Evolutionary conservation across 2,888 invertebrate genomes (phyloP), one percentile per base, ranked within the genome.

Genomic region (Rhabditoides inermis): DNA sequence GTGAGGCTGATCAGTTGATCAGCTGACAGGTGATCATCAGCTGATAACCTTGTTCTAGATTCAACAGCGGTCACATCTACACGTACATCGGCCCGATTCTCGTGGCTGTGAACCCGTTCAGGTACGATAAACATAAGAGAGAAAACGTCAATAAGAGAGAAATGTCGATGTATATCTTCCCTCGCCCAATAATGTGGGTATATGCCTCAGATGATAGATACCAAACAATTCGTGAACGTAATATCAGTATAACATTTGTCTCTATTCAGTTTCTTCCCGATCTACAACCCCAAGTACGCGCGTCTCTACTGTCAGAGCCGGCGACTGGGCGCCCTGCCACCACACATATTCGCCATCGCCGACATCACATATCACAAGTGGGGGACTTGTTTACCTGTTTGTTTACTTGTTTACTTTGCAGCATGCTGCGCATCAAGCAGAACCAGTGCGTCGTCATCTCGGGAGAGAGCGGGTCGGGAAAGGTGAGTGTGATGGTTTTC

Each of bases 261-360:
- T n/a, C n/a, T n/a, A n/a, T 61, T 22, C 55, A 81, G 82, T 81
- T 91, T 91, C 79, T 90, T 90, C 79, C 91, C 92, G 23, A 92
- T 94, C 68, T 94, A 92, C 82, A 92, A 92, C 81, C 92, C 92
- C 44, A 92, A 91, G 80, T 91, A 90, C 81, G 91, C 91, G 65
- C 88, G 90, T 79, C 80, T 91, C 69, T 94, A 92, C 80, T 80
- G 79, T 53, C 91, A 92, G 80, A 90, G 89, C 80, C 84, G 89
- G 77, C 82, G 89, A 69, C 83, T 90, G 69, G 88, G 89, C 27
- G 90, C 89, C 76, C 83, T 91, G 66, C 91, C 92, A 36, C 92
- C 94, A 41, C 92, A 94, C 77, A 90, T 94, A 76, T 94, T 92
- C 81, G 92, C 92, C 50, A 88, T 92, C 42, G 75, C 77, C 25